These are phyloP conservation scores for Panurus biarmicus DNA, from an alignment of 2,113 vertebrate genomes.

Conservation along the genomic window DNA sequence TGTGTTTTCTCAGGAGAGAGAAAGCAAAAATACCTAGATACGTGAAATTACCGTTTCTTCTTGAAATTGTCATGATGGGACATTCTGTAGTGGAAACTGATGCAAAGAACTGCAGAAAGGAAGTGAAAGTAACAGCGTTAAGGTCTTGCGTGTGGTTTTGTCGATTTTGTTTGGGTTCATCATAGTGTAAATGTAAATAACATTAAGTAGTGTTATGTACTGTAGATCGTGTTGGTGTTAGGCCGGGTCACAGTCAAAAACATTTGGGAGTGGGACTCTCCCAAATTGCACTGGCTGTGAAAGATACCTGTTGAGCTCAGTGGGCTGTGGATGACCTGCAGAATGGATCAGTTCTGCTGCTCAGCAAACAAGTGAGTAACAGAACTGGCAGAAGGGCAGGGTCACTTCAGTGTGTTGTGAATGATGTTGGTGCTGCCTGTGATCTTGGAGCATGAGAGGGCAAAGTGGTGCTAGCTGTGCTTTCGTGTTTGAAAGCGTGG, in stretches of 20 bases:
- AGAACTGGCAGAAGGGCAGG: not conserved
- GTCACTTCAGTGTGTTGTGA: not conserved
- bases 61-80: not conserved
- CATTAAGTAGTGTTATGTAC: not conserved
- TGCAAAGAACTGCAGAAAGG: not conserved
- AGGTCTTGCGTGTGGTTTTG: accelerated
- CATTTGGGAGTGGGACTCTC: not conserved
- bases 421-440: not conserved
- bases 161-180: not conserved
- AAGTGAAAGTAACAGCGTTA: not conserved
- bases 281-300: not conserved
- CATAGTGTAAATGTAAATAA: not conserved
- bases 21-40: not conserved
- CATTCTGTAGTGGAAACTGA: not conserved
- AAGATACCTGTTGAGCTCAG: not conserved
- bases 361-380: not conserved
- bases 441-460: accelerated
- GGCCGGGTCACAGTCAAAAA: not conserved
- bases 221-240: too few relatives aligned
- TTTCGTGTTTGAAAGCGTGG: accelerated
- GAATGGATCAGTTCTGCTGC: not conserved
- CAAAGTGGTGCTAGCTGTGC: not conserved
- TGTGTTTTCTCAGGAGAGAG: not conserved
- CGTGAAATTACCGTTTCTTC: not conserved
- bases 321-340: not conserved